Percentiles rank a stretch among this genome's conserved stretches.
Evolutionary conservation across 1,140 invertebrate species (phyloP).

Genomic region (Geopemphigus sp.): DNA sequence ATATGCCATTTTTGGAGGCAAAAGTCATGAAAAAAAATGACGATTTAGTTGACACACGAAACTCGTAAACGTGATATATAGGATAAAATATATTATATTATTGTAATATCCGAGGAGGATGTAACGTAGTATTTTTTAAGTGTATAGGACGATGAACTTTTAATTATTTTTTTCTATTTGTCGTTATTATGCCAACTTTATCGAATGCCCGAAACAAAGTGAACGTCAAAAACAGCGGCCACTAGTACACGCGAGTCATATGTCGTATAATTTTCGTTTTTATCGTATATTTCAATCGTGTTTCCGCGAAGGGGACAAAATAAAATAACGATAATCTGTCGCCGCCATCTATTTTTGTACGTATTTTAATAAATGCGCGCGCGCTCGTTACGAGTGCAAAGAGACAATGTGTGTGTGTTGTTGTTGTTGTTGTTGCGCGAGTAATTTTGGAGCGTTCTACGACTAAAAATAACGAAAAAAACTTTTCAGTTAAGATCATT

Average conservation of each 20-base stretch:
- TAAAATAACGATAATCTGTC: not conserved
- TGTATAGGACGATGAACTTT: not conserved
- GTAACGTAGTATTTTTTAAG: no score
- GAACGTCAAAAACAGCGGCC: not conserved
- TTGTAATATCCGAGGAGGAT: not conserved
- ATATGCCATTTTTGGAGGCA: not conserved
- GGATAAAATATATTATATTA: not conserved
- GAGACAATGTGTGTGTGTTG: not conserved
- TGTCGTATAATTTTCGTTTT: not conserved
- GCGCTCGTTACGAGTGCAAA: not conserved
- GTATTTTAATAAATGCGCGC: not conserved
- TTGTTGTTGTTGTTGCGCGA: not conserved
- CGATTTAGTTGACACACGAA: no score
- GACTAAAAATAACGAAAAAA: not conserved
- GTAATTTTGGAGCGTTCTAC: not conserved
- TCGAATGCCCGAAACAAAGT: not conserved
- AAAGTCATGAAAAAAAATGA: not conserved
- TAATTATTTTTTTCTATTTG: not conserved
- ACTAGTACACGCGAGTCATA: not conserved
- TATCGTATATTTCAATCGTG: not conserved
- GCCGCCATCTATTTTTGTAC: not conserved
- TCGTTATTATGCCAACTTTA: not conserved
- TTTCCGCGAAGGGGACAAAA: not conserved
- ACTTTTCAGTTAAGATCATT: not conserved
- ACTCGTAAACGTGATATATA: not conserved